Base-by-base conservation (phyloP, 2,113 vertebrate species). In the Procavia capensis region DNA sequence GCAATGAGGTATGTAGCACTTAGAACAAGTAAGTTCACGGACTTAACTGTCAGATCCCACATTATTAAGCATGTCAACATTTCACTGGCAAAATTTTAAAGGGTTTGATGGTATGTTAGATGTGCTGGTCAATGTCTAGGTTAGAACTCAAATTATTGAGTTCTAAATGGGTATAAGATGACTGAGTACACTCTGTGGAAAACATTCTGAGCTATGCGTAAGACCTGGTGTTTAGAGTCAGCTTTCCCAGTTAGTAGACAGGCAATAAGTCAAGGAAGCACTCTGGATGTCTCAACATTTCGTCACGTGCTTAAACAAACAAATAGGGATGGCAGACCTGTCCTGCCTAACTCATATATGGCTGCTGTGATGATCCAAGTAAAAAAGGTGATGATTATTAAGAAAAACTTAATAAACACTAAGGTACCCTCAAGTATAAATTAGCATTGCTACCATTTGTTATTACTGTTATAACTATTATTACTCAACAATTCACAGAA, bases 111-210 rank as follows among this genome's bases (percentile, higher is more conserved):
- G 24, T 81, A 0, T 90, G 78, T 92, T 39, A 90, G 88, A 75
- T 50, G 74, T 25, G 41, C 43, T 91, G 84, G 43, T 93, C 88
- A 70, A 54, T 85, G 94, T 97, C 79, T 45, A 94, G 88, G 85
- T 95, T 86, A 95, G 85, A 72, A 91, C 59, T 78, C 78, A 66
- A 89, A 83, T 72, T 91, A 87, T 2, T 79, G 50, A 89, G 54
- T 84, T 86, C 83, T 91, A 79, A 27, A 91, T 39, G 76, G 45
- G 83, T 80, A 24, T 80, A 85, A 72, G 59, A 68, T 85, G 91
- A 89, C 91, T 90, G 7, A 19, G 80, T 72, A 57, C 80, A 34
- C 34, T 94, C 79, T 14, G 27, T 64, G 43, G 80, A 88, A 72
- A 94, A 85, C 31, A 85, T 29, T 19, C 25, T 76, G 80, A 84